Evolutionary conservation across 2,797 vertebrate species (phyloP), one percentile per base, ranked within the genome.

Genomic region (Tapirus indicus): DNA sequence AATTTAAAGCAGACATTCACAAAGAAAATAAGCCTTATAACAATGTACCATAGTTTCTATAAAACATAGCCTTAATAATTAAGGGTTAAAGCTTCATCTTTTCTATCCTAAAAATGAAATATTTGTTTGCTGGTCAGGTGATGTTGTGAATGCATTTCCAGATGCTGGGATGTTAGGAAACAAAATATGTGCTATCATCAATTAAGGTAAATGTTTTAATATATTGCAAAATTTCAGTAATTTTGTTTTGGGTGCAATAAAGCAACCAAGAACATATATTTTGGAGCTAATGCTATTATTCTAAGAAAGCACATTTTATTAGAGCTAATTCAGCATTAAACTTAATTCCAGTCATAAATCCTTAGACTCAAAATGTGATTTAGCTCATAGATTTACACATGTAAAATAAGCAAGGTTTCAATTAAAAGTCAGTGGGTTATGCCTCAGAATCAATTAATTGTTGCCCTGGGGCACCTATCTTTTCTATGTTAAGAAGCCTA

Each of bases 361-460:
- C 10, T 12, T 82, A 89, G 85, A 60, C 86, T 91, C 90, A 92
- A 94, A 96, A 95, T 82, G 83, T 93, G 84, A 95, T 96, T 96
- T 89, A 94, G 93, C 69, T 71, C 78, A 72, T 82, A 85, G 96
- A 94, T 90, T 88, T 97, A 95, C 80, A 82, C 74, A 66, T 95
- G 66, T 85, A 83, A 97, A 97, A 91, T 79, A 95, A 97, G 90
- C 77, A 49, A 89, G 83, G 79, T 89, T 96, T 94, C 97, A 95
- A 88, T 97, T 82, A 98, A 96, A 96, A 93, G 88, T 64, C 97
- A 96, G 68, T 78, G 95, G 75, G 87, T 92, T 93, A 94, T 87
- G 44, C 32, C 75, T 89, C 74, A 91, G 72, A 91, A 62, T 92
- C 77, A 91, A 41, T 94, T 96, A 88, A 94, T 91, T 94, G 95